phyloP scores from a whole-genome alignment of 1,140 invertebrate genomes.

The Trachymyrmex cornetzi region DNA sequence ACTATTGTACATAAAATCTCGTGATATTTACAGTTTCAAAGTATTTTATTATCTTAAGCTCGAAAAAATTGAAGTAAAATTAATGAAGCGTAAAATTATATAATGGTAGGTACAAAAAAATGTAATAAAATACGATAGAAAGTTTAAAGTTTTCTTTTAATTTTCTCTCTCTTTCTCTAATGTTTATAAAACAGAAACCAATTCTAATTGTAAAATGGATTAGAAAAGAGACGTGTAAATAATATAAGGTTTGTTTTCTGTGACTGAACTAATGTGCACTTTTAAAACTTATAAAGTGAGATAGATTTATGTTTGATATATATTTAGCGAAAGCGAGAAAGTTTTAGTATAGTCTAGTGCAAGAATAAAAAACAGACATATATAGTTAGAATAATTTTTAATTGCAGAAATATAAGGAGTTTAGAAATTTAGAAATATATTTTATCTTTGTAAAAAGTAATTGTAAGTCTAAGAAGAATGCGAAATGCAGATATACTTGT shows the following conservation, averaged over 20 bases:
- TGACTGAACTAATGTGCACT: no score
- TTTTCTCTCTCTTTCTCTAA: background rate
- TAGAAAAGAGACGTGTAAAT: background rate
- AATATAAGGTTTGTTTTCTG: no score
- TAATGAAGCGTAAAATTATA: constrained; percentile 11
- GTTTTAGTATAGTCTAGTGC: no score
- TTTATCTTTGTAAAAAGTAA: background rate
- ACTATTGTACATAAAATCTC: constrained; percentile 6
- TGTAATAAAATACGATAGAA: background rate
- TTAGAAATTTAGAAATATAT: background rate
- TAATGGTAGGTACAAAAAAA: background rate
- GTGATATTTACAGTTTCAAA: background rate
- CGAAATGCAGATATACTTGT: background rate
- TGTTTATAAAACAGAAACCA: background rate
- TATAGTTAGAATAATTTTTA: constrained; percentile 2
- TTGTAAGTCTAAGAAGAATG: background rate
- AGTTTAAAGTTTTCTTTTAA: background rate
- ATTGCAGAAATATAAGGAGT: background rate
- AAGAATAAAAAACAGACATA: no score
- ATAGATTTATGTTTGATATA: no score
- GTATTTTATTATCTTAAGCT: background rate
- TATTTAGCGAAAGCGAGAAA: no score
- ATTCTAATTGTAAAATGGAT: background rate
- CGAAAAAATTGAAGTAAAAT: constrained; percentile 6
- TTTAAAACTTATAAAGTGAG: no score